These are phyloP conservation scores for Procambarus virginalis DNA, from an alignment of 1,140 invertebrate genomes.

Conservation along the genomic window DNA sequence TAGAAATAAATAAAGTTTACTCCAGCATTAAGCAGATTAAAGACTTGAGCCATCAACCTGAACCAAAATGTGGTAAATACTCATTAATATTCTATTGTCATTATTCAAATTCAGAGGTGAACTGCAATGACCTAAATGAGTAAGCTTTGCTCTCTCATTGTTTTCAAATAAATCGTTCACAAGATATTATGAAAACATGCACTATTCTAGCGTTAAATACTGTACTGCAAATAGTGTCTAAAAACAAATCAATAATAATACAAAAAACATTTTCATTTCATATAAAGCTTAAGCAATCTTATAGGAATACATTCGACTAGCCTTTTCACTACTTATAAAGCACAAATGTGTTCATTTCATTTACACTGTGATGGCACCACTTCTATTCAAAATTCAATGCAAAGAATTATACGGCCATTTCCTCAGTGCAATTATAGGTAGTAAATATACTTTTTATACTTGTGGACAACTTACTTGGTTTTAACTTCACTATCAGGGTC, in stretches of 20 bases:
- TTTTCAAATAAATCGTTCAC: not conserved
- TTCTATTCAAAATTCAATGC: not conserved
- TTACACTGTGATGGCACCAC: not conserved
- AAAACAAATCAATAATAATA: not conserved
- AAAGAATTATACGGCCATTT: not conserved
- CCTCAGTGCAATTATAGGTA: not conserved
- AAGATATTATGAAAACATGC: not conserved
- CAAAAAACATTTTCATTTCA: not conserved
- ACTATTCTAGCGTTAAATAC: not conserved
- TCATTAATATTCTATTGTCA: not conserved
- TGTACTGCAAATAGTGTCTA: not conserved
- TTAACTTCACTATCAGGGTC: constrained; percentile 72
- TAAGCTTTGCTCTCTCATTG: not conserved
- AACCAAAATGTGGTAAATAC: not conserved
- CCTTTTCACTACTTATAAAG: not conserved
- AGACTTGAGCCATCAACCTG: too few relatives aligned
- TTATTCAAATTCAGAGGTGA: not conserved
- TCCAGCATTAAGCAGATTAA: too few relatives aligned
- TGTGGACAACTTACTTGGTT: constrained; percentile 72
- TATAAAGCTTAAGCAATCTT: not conserved
- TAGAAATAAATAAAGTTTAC: too few relatives aligned
- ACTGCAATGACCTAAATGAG: not conserved
- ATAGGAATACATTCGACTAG: not conserved
- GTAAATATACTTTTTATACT: not conserved
- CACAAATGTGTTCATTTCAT: not conserved